Base-by-base conservation (phyloP, 2,888 invertebrate genomes). In the Orchesellides sinensis region DNA sequence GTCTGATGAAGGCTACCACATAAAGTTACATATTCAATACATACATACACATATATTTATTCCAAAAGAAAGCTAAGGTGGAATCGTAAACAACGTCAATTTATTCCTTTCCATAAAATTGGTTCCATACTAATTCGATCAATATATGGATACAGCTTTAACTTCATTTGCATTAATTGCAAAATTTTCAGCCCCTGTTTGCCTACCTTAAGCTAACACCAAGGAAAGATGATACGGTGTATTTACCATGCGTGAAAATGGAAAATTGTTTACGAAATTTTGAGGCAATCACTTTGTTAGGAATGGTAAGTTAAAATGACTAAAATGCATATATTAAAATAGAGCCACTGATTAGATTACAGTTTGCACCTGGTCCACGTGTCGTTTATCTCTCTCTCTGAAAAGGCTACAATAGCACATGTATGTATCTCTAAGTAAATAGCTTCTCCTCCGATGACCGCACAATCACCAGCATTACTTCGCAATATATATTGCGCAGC, bases 311-410 rank as follows among this genome's bases (percentile, higher is more conserved):
- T n/a, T n/a, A n/a, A n/a, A n/a, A n/a, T n/a, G n/a, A n/a, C n/a
- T n/a, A n/a, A n/a, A n/a, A n/a, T n/a, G n/a, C n/a, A n/a, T 47
- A 66, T 68, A 80, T 73, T 66, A 63, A 52, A 81, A 81, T 68
- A 74, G 72, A 74, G 78, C 69, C 84, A 84, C 80, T 83, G 81
- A 68, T n/a, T n/a, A n/a, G n/a, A n/a, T n/a, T n/a, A n/a, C n/a
- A n/a, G n/a, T n/a, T n/a, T n/a, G n/a, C 75, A 78, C 70, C 83
- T 83, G 75, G 82, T 83, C 75, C 83, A 83, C 83, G 75, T 83
- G 75, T 63, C 69, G 77, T 40, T 40, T 40, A 2, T n/a, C 10
- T 40, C 14, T n/a, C n/a, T 40, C 10, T 14, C 40, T 14, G 40
- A 40, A 40, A 40, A n/a, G n/a, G n/a, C n/a, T n/a, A n/a, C n/a